These are phyloP conservation scores for Zaprionus kolodkinae DNA, from an alignment of 1,140 invertebrate genomes.

Conservation along the genomic window DNA sequence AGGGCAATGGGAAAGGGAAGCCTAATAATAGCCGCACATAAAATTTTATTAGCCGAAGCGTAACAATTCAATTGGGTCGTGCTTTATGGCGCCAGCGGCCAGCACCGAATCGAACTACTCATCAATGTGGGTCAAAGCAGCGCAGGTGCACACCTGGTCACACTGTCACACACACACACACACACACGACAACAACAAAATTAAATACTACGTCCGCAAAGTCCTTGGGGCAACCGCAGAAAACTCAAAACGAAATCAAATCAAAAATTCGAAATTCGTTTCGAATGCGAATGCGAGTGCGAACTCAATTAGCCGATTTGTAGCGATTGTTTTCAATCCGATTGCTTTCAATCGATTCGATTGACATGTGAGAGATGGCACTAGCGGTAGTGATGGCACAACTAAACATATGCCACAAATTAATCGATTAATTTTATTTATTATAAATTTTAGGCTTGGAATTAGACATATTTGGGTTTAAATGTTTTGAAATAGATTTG, in stretches of 20 bases:
- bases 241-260: not conserved
- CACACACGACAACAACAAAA: not conserved
- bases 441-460: too few relatives aligned
- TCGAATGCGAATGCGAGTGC: not conserved
- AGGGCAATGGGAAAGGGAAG: constrained; percentile 5
- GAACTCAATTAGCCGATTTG: not conserved
- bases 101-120: constrained; percentile 13
- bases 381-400: too few relatives aligned
- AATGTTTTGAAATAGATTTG: too few relatives aligned
- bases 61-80: constrained; percentile 82
- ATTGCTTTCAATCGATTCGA: too few relatives aligned
- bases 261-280: not conserved
- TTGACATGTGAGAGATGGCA: too few relatives aligned
- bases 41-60: constrained; percentile 77
- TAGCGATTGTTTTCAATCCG: too few relatives aligned
- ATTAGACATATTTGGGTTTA: too few relatives aligned
- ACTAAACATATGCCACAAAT: too few relatives aligned
- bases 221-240: not conserved
- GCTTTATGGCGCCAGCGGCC: constrained; percentile 63
- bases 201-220: not conserved
- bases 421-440: too few relatives aligned
- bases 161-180: not conserved
- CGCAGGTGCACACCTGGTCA: constrained; percentile 54
- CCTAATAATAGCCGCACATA: constrained; percentile 79
- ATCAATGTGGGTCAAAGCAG: constrained; percentile 57